These are phyloP conservation scores for Drosophila pectinifera DNA, from an alignment of 1,140 invertebrate species.

Conservation along the genomic window DNA sequence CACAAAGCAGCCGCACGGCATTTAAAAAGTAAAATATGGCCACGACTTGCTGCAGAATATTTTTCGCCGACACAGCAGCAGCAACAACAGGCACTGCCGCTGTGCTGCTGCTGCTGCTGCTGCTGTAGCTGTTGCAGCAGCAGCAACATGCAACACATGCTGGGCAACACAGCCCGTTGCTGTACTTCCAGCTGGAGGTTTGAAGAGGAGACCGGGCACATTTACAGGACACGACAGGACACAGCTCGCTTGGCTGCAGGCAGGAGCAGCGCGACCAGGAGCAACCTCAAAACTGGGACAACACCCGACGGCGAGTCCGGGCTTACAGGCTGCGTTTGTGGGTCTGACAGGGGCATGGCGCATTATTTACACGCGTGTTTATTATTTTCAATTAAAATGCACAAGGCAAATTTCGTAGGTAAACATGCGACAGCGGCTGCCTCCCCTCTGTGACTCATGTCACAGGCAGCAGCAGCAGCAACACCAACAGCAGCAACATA, in stretches of 20 bases:
- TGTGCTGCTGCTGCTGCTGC: constrained; percentile 15
- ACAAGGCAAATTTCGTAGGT: constrained; percentile 67
- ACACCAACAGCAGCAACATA: constrained; percentile 4
- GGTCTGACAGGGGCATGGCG: constrained; percentile 58
- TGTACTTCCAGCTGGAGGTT: constrained; percentile 51
- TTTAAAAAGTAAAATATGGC: constrained; percentile 83
- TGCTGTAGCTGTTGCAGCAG: constrained; percentile 30
- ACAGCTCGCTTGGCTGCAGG: constrained; percentile 42
- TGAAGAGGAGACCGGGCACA: constrained; percentile 28
- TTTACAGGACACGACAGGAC: constrained; percentile 45
- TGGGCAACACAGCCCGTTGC: constrained; percentile 70
- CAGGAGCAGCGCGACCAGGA: constrained; percentile 14
- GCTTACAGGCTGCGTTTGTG: constrained; percentile 27
- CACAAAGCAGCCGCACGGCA: constrained; percentile 62
- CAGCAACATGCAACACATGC: constrained; percentile 81
- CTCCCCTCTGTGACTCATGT: constrained; percentile 51
- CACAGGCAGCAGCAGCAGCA: constrained; percentile 33
- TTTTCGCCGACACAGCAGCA: constrained; percentile 72
- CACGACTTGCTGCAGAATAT: constrained; percentile 74
- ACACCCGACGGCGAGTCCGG: constrained; percentile 25
- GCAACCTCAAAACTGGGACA: constrained; percentile 66
- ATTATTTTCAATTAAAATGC: constrained; percentile 82
- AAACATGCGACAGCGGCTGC: constrained; percentile 47
- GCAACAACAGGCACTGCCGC: constrained; percentile 24
- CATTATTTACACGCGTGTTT: constrained; percentile 82